Evolutionary conservation across 1,140 invertebrate species (phyloP).

Genomic region (Procambarus clarkii): DNA sequence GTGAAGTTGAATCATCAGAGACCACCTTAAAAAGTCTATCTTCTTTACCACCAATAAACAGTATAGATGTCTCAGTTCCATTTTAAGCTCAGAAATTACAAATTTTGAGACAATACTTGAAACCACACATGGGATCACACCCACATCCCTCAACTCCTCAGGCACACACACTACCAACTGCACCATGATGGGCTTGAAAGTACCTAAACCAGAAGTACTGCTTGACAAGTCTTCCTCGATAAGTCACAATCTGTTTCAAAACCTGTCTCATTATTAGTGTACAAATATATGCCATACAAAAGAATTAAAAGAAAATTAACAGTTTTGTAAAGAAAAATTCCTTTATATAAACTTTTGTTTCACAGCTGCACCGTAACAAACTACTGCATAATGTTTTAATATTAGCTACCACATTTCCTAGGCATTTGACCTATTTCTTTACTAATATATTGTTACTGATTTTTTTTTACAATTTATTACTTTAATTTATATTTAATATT

Average conservation of each 20-base stretch:
- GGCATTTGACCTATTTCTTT: background rate
- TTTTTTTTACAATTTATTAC: background rate
- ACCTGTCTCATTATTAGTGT: background rate
- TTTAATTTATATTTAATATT: background rate
- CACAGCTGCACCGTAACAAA: background rate
- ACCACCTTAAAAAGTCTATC: background rate
- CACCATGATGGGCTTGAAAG: too few species aligned
- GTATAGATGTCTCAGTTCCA: background rate
- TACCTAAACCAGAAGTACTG: too few species aligned
- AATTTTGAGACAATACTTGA: background rate
- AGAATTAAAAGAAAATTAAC: background rate
- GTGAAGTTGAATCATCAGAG: background rate
- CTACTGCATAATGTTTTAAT: background rate
- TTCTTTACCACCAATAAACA: background rate
- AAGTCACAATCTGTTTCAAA: background rate
- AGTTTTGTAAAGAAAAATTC: background rate
- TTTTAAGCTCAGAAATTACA: background rate
- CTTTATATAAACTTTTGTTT: background rate
- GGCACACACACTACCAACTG: too few species aligned
- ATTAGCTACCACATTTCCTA: background rate
- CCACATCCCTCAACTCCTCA: too few species aligned
- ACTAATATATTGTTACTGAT: background rate
- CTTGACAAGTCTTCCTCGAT: background rate
- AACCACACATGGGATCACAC: too few species aligned
- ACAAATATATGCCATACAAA: background rate